A percentile compares a stretch with the other conserved stretches of the same genome.
These are phyloP conservation scores for Paramisgurnus dabryanus DNA, from an alignment of 2,113 vertebrate species.

Conservation along the genomic window DNA sequence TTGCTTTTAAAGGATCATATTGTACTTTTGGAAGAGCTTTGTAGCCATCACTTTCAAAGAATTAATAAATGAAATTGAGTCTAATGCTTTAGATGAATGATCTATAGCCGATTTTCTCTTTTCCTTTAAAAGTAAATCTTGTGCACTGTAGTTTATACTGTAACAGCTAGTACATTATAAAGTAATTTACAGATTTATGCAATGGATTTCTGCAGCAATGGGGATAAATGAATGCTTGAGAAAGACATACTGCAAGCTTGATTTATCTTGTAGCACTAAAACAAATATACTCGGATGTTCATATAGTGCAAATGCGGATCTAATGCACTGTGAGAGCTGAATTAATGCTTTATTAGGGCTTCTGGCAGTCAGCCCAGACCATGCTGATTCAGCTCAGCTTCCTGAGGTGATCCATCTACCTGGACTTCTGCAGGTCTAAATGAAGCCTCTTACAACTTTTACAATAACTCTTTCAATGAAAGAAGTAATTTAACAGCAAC, in stretches of 20 bases:
- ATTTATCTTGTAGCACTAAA: neutral
- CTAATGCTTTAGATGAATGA: constrained; percentile 6
- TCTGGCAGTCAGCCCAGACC: neutral
- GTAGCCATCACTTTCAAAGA: constrained; percentile 25
- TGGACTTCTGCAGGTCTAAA: neutral
- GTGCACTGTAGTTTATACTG: too few relatives aligned
- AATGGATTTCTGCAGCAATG: neutral
- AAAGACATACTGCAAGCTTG: constrained; percentile 1
- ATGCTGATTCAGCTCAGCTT: neutral
- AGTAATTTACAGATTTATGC: too few relatives aligned
- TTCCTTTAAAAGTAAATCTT: constrained; percentile 3
- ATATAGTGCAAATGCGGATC: neutral
- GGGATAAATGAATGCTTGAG: neutral
- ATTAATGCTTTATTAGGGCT: constrained; percentile 31
- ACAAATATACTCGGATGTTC: constrained; percentile 2
- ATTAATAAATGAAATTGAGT: constrained; percentile 17
- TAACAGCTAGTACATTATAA: neutral
- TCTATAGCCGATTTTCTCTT: neutral
- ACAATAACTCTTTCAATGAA: too few relatives aligned
- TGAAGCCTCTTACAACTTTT: neutral
- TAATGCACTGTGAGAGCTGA: constrained; percentile 5
- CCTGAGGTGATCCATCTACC: neutral
- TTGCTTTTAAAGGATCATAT: constrained; percentile 42
- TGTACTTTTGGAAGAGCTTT: constrained; percentile 25
- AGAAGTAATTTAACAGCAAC: too few relatives aligned